Evolutionary conservation across 2,888 invertebrate genomes (phyloP).

Genomic region (Ochropacha duplaris): DNA sequence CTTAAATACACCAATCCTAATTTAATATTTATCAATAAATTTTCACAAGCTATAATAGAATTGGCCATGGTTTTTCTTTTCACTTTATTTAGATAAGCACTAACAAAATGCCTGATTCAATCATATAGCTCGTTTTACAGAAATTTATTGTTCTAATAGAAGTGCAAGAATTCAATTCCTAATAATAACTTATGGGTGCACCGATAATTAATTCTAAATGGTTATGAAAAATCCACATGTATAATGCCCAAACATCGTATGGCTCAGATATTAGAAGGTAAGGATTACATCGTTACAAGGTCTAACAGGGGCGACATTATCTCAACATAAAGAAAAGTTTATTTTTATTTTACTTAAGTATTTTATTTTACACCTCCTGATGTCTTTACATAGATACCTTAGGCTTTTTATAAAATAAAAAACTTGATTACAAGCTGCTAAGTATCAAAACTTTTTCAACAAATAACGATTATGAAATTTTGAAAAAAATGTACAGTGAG

Average conservation of each 20-base stretch:
- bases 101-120: conserved; percentile 16
- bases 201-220: conserved; percentile 54
- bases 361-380: conserved; percentile 74
- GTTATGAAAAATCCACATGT: conserved; percentile 60
- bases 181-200: conserved; percentile 61
- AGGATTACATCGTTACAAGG: conserved; percentile 44
- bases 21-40: conserved; percentile 5
- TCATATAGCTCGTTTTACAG: conserved; percentile 37
- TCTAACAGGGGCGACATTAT: conserved; percentile 41
- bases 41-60: conserved; percentile 20
- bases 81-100: conserved; percentile 5
- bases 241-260: conserved; percentile 45
- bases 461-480: conserved; percentile 77
- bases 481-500: conserved; percentile 57
- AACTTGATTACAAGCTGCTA: conserved; percentile 78
- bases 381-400: conserved; percentile 72
- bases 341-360: conserved; percentile 63
- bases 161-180: conserved; percentile 61
- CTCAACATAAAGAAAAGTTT: conserved; percentile 61
- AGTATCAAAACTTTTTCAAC: conserved; percentile 75
- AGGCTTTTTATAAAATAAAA: conserved; percentile 63
- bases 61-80: conserved; percentile 19
- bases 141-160: conserved; percentile 22
- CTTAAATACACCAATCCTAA: conserved; percentile 21
- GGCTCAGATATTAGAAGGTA: conserved; percentile 44